Evolutionary conservation across 1,140 invertebrate genomes (phyloP), one percentile per base, ranked within the genome.

Genomic region (Heliconius hewitsoni): DNA sequence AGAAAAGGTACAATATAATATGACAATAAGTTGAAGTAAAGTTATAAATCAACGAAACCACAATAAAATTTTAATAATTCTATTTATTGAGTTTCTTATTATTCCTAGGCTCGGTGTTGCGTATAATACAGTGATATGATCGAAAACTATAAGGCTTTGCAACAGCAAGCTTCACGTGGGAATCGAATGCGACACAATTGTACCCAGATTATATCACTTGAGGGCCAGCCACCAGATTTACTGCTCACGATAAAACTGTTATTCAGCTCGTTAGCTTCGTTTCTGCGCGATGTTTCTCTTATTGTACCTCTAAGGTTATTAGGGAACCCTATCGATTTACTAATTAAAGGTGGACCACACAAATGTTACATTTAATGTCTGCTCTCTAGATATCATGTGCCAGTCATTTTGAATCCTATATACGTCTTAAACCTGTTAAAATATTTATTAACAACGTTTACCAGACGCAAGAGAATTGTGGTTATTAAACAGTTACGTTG

Each of bases 161-260:
- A 60, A 57, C n/a, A 77, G 57, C 73, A 57, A 66, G 74, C 77
- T 76, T 78, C 78, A 83, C 84, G 84, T 87, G 84, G 84, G 84
- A 85, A 87, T 82, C 52, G 80, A 80, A 83, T 73, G 78, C 79
- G 80, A 76, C 82, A 85, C 84, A 83, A 85, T 84, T 84, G 82
- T 81, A 34, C 50, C 79, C 71, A 81, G 85, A 87, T 86, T 73
- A 79, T 85, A 86, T 86, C 85, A 72, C 73, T 76, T 74, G 81
- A 80, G 79, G 83, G 71, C 83, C 81, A 82, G 82, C 84, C 77
- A 79, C 80, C 80, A 85, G 85, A 86, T 86, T 83, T 84, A 84
- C 81, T 82, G 81, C 76, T 77, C 80, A 81, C 83, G 75, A 78
- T 83, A 86, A 86, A 76, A 84, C 86, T 84, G 83, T 87, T 87